A percentile compares a stretch with the other conserved stretches of the same genome.
Conservation (phyloP, 2,888 invertebrate species). For the Perizoma affinitatum region DNA sequence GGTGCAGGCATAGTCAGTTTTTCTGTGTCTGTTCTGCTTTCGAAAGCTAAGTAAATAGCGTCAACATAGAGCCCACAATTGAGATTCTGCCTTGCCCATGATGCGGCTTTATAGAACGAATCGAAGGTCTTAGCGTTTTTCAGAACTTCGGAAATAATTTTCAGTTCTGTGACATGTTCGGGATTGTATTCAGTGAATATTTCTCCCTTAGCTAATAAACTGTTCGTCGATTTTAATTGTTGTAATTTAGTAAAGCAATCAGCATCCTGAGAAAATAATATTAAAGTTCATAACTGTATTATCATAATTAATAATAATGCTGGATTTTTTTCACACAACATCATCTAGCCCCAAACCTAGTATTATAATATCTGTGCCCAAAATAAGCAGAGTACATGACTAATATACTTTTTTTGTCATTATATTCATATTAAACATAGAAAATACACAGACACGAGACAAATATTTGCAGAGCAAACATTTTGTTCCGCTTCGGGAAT, state of each 20-base stretch:
- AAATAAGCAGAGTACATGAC: no score
- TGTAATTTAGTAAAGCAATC: slow-evolving; percentile 58
- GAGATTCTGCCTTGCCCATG: slow-evolving; percentile 84
- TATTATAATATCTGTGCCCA: no score
- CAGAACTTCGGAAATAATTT: slow-evolving; percentile 75
- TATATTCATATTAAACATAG: no score
- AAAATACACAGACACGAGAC: no score
- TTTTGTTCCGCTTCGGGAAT: no score
- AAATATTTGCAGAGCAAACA: no score
- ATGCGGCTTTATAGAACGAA: slow-evolving; percentile 82
- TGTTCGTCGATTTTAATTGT: slow-evolving; percentile 53
- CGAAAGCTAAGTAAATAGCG: slow-evolving; percentile 82
- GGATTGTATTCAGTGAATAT: slow-evolving; percentile 70
- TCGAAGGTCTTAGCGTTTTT: slow-evolving; percentile 83
- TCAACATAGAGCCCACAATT: slow-evolving; percentile 87
- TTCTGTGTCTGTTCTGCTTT: slow-evolving; percentile 84
- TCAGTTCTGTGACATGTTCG: slow-evolving; percentile 62
- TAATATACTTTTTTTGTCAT: no score
- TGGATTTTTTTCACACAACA: no score
- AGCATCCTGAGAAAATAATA: slow-evolving; percentile 55
- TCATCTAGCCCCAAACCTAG: no score
- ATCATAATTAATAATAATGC: no score
- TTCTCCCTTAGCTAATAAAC: slow-evolving; percentile 63
- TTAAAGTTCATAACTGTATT: no score
- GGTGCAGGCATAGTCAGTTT: slow-evolving; percentile 85